Evolutionary conservation across 2,113 vertebrate species (phyloP).

Genomic region (Micromys minutus): DNA sequence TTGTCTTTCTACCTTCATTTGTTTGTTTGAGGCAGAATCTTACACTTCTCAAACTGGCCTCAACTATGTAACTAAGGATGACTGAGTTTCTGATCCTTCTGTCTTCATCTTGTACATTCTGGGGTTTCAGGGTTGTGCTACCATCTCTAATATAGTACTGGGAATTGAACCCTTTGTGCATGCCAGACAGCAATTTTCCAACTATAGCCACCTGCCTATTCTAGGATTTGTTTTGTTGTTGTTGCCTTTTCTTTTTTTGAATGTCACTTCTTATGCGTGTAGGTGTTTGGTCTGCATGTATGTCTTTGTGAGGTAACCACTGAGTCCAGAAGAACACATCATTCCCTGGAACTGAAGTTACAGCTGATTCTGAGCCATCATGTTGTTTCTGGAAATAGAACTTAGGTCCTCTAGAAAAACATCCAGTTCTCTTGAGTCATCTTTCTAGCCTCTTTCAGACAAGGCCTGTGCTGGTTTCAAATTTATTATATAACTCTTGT

Average conservation of each 20-base stretch:
- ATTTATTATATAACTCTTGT: neutral
- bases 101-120: neutral
- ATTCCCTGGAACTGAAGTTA: neutral
- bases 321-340: neutral
- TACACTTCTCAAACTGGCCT: neutral
- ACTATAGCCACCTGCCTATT: neutral
- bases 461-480: neutral
- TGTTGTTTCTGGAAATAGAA: neutral
- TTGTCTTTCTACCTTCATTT: neutral
- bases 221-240: neutral
- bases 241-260: neutral
- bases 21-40: neutral
- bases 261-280: neutral
- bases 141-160: neutral
- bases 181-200: neutral
- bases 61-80: neutral
- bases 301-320: neutral
- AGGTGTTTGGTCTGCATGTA: neutral
- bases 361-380: neutral
- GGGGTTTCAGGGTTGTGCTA: neutral
- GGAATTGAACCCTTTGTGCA: neutral
- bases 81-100: neutral
- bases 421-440: neutral
- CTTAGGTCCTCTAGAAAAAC: neutral
- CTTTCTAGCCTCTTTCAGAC: neutral